Percentiles rank a stretch among this genome's conserved stretches.
These are phyloP conservation scores for Vesta saturnalis DNA, from an alignment of 2,888 invertebrate genomes.

Conservation along the genomic window DNA sequence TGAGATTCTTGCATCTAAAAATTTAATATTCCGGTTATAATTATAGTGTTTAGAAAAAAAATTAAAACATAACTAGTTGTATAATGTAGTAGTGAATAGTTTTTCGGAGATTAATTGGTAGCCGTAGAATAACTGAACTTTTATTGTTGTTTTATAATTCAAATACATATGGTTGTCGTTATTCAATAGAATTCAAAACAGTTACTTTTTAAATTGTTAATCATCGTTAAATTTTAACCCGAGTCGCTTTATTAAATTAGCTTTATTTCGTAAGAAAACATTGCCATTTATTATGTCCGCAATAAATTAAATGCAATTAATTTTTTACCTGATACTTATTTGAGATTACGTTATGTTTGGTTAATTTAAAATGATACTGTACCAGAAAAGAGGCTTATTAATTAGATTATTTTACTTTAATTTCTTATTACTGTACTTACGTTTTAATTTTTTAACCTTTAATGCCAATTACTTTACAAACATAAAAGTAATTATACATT, in stretches of 20 bases:
- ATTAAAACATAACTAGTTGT: slow-evolving; percentile 4
- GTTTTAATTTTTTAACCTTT: no score
- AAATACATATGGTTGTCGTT: slow-evolving; percentile 7
- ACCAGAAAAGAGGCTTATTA: no score
- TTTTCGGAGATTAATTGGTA: slow-evolving; percentile 4
- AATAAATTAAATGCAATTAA: slow-evolving; percentile 3
- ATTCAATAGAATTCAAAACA: slow-evolving; percentile 8
- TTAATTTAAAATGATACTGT: no score
- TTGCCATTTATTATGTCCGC: neutral
- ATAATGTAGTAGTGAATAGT: slow-evolving; percentile 7
- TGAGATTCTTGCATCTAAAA: slow-evolving; percentile 6
- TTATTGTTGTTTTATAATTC: slow-evolving; percentile 11
- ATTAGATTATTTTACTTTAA: no score
- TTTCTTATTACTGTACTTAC: no score
- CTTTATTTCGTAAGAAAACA: neutral
- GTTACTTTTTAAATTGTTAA: slow-evolving; percentile 11
- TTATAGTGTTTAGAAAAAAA: neutral
- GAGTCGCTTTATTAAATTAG: slow-evolving; percentile 10
- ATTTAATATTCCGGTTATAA: slow-evolving; percentile 14
- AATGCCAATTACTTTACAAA: no score
- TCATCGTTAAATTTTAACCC: slow-evolving; percentile 1
- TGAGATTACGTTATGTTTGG: no score
- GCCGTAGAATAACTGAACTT: slow-evolving; percentile 7
- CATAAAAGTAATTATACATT: no score
- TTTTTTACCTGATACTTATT: neutral